These are phyloP conservation scores for Amazona ochrocephala DNA, from an alignment of 2,797 vertebrate species.

Conservation along the genomic window DNA sequence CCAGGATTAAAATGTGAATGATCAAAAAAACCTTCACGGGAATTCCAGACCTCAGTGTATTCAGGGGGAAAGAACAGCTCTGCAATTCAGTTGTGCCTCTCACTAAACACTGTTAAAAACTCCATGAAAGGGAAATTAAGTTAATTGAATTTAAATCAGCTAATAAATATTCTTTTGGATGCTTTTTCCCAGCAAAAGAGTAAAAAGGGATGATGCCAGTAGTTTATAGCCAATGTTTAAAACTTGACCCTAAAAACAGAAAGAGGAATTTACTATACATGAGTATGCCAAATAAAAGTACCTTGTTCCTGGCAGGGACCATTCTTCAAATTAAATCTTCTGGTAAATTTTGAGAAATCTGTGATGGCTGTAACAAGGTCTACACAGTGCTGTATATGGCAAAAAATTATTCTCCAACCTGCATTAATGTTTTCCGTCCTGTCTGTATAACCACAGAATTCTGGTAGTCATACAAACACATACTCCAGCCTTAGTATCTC, in stretches of 20 bases:
- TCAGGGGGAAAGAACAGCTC: neutral
- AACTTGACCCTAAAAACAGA: neutral
- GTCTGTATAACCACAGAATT: neutral
- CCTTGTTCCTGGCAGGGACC: neutral
- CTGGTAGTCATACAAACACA: neutral
- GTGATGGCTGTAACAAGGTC: neutral
- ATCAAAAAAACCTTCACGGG: neutral
- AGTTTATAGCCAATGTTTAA: neutral
- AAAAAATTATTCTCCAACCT: neutral
- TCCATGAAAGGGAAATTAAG: neutral
- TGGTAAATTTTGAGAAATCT: neutral
- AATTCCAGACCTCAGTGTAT: neutral
- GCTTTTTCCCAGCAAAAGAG: neutral
- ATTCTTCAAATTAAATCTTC: neutral
- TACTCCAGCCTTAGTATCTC: neutral
- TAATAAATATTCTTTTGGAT: constrained; percentile 11
- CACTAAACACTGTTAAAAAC: neutral
- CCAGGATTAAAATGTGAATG: neutral
- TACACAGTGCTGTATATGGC: neutral
- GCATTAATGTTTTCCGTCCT: neutral
- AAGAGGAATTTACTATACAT: neutral
- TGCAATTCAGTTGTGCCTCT: neutral
- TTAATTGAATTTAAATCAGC: constrained; percentile 5
- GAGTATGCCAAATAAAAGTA: neutral
- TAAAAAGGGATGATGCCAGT: neutral